Evolutionary conservation across 2,797 vertebrate species (phyloP), one percentile per base, ranked within the genome.

Genomic region (Hydrophis major): DNA sequence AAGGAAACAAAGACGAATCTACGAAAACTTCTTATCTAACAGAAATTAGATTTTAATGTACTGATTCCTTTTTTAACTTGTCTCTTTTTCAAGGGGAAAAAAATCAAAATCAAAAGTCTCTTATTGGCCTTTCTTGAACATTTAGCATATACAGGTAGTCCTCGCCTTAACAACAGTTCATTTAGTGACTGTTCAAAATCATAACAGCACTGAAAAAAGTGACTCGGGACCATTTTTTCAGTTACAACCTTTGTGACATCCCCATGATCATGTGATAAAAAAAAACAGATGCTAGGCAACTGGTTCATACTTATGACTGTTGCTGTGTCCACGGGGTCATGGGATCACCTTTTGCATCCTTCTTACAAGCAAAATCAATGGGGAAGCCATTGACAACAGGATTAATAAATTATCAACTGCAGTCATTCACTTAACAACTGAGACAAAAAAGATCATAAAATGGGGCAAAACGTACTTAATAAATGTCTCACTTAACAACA

Each of bases 1-100:
- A 95, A 92, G 93, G 95, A 95, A 96, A 94, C 10, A 0, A 95
- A 93, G 11, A 59, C 47, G 50, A 86, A n/a, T n/a, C 66, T 86
- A 28, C n/a, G 4, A 13, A 22, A 56, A 47, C 78, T 59, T 91
- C 47, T 47, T 22, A 66, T 13, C 4, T 20, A 63, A 89, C 83
- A 74, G 53, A 87, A 57, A 10, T 59, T 50, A 42, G 50, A 53
- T 55, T 87, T 32, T 57, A 50, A 50, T 87, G 16, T 5, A 32
- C 20, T 28, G 8, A 22, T 88, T 56, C 42, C 37, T 14, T 87
- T 87, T 90, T 87, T 50, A 57, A 13, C 22, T 27, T 93, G 83
- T 87, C 53, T 25, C 47, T 55, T 63, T 87, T 56, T 18, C 32
- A 28, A 16, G 25, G 50, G n/a, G 27, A 50, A 88, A 16, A 16